Conservation (phyloP, 2,113 vertebrate genomes). For the Bothrops jararaca region DNA sequence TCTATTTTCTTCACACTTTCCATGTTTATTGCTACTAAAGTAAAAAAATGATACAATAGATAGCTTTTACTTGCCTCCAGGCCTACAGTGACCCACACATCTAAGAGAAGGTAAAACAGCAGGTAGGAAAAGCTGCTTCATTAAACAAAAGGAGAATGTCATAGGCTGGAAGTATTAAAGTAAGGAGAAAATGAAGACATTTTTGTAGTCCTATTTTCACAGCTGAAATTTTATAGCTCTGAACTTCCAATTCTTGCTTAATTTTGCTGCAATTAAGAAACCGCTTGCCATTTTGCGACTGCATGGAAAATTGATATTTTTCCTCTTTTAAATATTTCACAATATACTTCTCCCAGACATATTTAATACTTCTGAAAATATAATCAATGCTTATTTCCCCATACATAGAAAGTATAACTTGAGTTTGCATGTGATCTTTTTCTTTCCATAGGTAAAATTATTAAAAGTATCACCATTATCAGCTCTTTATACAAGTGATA, state of each 20-base stretch:
- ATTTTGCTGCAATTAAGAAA: neutral
- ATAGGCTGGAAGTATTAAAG: neutral
- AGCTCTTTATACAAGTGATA: neutral
- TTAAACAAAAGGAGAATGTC: neutral
- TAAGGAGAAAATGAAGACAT: neutral
- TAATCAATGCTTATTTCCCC: neutral
- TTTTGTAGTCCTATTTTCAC: neutral
- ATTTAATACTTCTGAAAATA: neutral
- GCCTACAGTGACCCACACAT: neutral
- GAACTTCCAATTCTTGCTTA: neutral
- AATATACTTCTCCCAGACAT: neutral
- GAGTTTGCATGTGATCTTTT: neutral
- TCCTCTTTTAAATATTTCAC: neutral
- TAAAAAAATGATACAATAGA: neutral
- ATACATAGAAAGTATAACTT: neutral
- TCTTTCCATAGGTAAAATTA: neutral
- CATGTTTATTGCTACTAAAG: neutral
- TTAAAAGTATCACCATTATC: neutral
- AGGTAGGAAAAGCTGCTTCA: neutral
- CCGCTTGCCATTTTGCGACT: neutral
- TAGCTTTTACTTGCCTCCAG: neutral
- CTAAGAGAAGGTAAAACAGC: neutral
- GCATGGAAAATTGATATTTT: neutral
- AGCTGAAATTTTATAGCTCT: neutral
- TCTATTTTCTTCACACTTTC: neutral